Evolutionary conservation across 2,797 vertebrate species (phyloP).

Genomic region (Dendrocincla tyrannina): DNA sequence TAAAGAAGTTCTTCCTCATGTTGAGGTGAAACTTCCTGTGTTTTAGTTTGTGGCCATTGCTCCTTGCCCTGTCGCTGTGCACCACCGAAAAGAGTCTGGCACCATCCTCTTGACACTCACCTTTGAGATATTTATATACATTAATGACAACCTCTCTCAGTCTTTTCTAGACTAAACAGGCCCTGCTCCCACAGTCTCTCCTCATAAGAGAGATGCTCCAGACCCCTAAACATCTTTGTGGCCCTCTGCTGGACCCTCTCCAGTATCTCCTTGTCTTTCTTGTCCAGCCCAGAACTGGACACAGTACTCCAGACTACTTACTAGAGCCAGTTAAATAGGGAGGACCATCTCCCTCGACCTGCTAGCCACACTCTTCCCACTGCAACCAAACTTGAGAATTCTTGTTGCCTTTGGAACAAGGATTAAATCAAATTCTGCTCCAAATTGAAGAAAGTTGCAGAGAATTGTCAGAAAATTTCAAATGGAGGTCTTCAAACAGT

Average conservation of each 20-base stretch:
- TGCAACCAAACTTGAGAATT: not conserved
- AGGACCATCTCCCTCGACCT: rapidly evolving
- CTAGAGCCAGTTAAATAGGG: too few species aligned
- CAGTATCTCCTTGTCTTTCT: not conserved
- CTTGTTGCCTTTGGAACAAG: not conserved
- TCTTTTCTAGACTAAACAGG: not conserved
- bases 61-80: rapidly evolving
- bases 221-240: not conserved
- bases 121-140: not conserved
- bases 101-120: not conserved
- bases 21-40: not conserved
- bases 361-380: too few species aligned
- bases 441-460: not conserved
- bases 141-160: not conserved
- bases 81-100: not conserved
- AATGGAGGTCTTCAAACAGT: not conserved
- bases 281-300: not conserved
- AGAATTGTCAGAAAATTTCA: not conserved
- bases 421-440: not conserved
- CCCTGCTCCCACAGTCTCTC: not conserved
- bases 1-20: not conserved
- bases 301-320: not conserved
- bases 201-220: not conserved
- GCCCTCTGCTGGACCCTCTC: not conserved
- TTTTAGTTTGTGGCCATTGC: not conserved